Evolutionary conservation across 1,140 invertebrate species (phyloP).

Genomic region (Cotesia glomerata): DNA sequence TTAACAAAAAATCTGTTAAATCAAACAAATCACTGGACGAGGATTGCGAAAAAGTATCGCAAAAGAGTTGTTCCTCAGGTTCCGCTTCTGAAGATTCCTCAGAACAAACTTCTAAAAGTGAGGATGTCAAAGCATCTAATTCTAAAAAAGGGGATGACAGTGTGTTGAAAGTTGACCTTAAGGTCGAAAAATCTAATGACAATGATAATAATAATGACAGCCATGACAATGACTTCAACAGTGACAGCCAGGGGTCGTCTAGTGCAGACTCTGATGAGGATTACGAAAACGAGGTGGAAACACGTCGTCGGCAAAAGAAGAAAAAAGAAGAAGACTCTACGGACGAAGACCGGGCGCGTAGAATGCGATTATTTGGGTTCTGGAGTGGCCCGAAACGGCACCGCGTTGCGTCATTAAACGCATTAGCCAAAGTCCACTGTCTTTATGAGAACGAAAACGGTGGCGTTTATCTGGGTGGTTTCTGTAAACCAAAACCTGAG

Average conservation of each 20-base stretch:
- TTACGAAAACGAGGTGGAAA: constrained; percentile 40
- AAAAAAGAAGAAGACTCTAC: constrained; percentile 43
- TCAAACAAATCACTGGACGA: constrained; percentile 37
- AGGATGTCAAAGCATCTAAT: constrained; percentile 32
- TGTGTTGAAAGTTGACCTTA: constrained; percentile 46
- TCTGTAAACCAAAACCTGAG: constrained; percentile 60
- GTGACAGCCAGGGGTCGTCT: constrained; percentile 17
- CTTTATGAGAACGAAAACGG: constrained; percentile 87
- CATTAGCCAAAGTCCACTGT: constrained; percentile 89
- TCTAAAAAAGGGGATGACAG: constrained; percentile 43
- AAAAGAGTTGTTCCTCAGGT: constrained; percentile 36
- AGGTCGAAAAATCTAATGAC: constrained; percentile 51
- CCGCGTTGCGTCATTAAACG: constrained; percentile 87
- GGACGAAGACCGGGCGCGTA: constrained; percentile 55
- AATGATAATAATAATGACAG: constrained; percentile 13
- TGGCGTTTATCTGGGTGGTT: constrained; percentile 70
- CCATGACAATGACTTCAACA: too few relatives aligned
- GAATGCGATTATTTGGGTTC: constrained; percentile 65
- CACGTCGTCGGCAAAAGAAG: constrained; percentile 42
- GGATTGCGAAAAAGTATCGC: constrained; percentile 40
- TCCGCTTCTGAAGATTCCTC: too few relatives aligned
- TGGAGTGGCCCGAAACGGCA: constrained; percentile 78
- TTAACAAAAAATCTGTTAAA: constrained; percentile 42
- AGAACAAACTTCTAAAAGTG: constrained; percentile 44
- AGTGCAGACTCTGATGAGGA: constrained; percentile 50